Percentiles rank a stretch among this genome's conserved stretches.
phyloP scores from a whole-genome alignment of 2,797 vertebrate genomes.

The Orientallactaga sibirica region DNA sequence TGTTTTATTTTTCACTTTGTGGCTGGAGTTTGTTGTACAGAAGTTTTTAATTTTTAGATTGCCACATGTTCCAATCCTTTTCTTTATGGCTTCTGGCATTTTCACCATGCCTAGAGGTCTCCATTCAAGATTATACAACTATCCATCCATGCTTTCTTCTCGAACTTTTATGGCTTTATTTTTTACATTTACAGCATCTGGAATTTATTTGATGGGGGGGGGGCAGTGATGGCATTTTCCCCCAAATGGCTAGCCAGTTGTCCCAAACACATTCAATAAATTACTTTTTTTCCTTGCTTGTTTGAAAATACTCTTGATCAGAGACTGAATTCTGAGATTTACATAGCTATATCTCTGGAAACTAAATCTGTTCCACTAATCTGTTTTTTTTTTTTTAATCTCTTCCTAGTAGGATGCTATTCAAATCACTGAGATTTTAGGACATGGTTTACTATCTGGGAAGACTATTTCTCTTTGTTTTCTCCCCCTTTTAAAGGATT shows the following conservation, averaged over 20 bases:
- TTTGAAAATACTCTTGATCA: constrained; percentile 65
- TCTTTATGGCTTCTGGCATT: constrained; percentile 72
- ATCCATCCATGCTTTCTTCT: constrained; percentile 67
- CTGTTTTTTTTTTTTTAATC: background rate
- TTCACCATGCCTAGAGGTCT: constrained; percentile 70
- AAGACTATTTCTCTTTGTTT: background rate
- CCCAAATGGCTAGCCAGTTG: constrained; percentile 54
- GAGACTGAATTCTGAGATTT: constrained; percentile 40
- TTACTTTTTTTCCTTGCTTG: constrained; percentile 39
- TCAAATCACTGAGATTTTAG: constrained; percentile 10
- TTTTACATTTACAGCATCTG: constrained; percentile 74
- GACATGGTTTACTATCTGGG: background rate
- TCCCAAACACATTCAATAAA: constrained; percentile 61
- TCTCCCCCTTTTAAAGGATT: constrained; percentile 17
- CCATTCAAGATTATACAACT: constrained; percentile 67
- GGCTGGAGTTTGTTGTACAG: constrained; percentile 53
- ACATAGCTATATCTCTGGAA: constrained; percentile 36
- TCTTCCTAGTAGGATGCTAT: background rate
- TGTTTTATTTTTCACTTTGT: constrained; percentile 60
- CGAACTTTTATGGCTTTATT: constrained; percentile 59
- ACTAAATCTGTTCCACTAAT: constrained; percentile 10
- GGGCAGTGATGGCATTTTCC: background rate
- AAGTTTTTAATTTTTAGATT: constrained; percentile 78
- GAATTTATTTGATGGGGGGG: constrained; percentile 51
- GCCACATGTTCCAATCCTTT: constrained; percentile 63